Evolutionary conservation across 64 coral and sea anemone genomes (phyloP).

Genomic region (Catalaphyllia jardinei): DNA sequence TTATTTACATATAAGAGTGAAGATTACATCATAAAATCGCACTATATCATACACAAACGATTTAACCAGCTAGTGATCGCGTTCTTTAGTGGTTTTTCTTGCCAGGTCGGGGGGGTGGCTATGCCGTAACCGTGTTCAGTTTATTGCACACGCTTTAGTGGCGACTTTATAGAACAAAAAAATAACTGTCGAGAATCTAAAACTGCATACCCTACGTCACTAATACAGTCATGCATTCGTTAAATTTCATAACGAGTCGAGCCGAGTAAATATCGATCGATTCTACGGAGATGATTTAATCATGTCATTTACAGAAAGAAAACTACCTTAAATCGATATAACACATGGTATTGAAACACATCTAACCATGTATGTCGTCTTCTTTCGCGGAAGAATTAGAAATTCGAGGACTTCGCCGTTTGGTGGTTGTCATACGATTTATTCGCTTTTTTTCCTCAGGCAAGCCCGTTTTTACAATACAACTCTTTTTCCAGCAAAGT

Average conservation of each 20-base stretch:
- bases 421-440: constrained; percentile 63
- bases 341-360: constrained; percentile 62
- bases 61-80: constrained; percentile 26
- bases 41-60: constrained; percentile 75
- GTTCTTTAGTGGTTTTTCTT: background rate
- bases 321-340: constrained; percentile 78
- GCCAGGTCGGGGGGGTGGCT: constrained; percentile 46
- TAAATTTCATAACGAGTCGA: constrained; percentile 53
- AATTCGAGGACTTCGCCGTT: constrained; percentile 48
- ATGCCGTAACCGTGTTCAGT: constrained; percentile 40
- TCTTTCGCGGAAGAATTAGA: constrained; percentile 79
- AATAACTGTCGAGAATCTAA: constrained; percentile 39
- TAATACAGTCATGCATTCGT: constrained; percentile 54
- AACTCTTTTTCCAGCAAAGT: constrained; percentile 74
- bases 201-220: constrained; percentile 37
- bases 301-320: constrained; percentile 63
- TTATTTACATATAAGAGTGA: constrained; percentile 99
- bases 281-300: constrained; percentile 66
- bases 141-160: constrained; percentile 34
- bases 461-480: constrained; percentile 63
- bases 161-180: constrained; percentile 55
- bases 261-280: constrained; percentile 73
- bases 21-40: constrained; percentile 78
- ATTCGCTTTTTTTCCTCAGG: constrained; percentile 63
- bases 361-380: constrained; percentile 67